Evolutionary conservation across 1,140 invertebrate genomes (phyloP).

Genomic region (Drosophila funebris): DNA sequence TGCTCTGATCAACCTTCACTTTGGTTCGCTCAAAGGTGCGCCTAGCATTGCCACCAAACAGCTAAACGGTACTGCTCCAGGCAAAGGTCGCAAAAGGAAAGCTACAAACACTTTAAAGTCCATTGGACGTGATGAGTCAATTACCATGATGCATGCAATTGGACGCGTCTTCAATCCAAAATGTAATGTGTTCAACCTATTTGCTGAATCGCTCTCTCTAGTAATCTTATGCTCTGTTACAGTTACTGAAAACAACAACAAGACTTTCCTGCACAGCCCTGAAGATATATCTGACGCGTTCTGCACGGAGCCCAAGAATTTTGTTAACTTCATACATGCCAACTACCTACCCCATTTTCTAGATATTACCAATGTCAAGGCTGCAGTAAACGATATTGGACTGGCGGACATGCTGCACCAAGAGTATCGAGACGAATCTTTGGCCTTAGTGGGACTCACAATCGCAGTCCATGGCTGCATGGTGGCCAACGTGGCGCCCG

Average conservation of each 20-base stretch:
- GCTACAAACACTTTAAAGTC: slow-evolving; percentile 83
- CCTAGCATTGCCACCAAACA: slow-evolving; percentile 58
- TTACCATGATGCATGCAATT: slow-evolving; percentile 89
- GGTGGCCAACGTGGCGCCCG: slow-evolving; percentile 88
- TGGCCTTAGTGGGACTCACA: slow-evolving; percentile 85
- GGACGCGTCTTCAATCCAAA: slow-evolving; percentile 92
- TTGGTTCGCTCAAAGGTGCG: slow-evolving; percentile 87
- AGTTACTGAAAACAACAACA: slow-evolving; percentile 41
- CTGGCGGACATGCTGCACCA: slow-evolving; percentile 87
- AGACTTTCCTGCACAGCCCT: slow-evolving; percentile 86
- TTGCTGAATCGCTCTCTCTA: neutral
- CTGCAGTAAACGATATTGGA: slow-evolving; percentile 86
- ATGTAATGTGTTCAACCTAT: slow-evolving; percentile 82
- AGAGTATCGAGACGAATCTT: slow-evolving; percentile 87
- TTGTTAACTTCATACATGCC: slow-evolving; percentile 88
- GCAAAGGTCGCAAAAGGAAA: slow-evolving; percentile 61
- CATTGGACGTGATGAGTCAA: slow-evolving; percentile 87
- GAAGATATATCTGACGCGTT: slow-evolving; percentile 88
- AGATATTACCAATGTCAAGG: slow-evolving; percentile 85
- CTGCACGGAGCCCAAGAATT: slow-evolving; percentile 86
- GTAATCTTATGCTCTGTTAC: neutral
- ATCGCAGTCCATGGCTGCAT: slow-evolving; percentile 88
- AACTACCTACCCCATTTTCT: slow-evolving; percentile 90
- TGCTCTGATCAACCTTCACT: slow-evolving; percentile 89
- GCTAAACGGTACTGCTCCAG: slow-evolving; percentile 16